A percentile compares a stretch with the other conserved stretches of the same genome.
Evolutionary conservation across 2,797 vertebrate genomes (phyloP).

Genomic region (Gadopsis bispinosus): DNA sequence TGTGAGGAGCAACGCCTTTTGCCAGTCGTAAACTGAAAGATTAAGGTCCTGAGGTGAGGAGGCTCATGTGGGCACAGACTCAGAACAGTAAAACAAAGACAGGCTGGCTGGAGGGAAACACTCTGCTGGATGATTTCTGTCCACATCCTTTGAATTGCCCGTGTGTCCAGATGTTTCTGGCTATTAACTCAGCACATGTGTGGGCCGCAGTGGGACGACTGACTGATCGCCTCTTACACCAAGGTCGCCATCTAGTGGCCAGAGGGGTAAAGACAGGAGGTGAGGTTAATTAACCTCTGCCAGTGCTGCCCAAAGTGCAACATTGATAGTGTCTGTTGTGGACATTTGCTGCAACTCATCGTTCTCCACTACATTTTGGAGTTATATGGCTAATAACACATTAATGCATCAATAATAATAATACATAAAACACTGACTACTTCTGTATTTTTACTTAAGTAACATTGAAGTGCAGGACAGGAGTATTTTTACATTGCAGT

Average conservation of each 20-base stretch:
- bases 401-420: not conserved
- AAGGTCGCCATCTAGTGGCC: constrained; percentile 68
- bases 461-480: too few relatives aligned
- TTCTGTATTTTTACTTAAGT: too few relatives aligned
- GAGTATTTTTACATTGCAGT: too few relatives aligned
- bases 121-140: constrained; percentile 63
- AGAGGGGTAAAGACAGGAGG: not conserved
- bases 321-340: not conserved
- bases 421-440: not conserved
- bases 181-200: constrained; percentile 49
- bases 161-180: constrained; percentile 71
- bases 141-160: constrained; percentile 69
- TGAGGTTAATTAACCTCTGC: not conserved
- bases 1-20: constrained; percentile 46
- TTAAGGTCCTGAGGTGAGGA: constrained; percentile 49
- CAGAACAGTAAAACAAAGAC: constrained; percentile 59
- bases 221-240: constrained; percentile 4
- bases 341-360: not conserved
- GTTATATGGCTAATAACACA: not conserved
- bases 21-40: constrained; percentile 52
- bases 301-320: not conserved
- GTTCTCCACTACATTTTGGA: not conserved
- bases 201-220: constrained; percentile 16
- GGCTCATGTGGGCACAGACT: constrained; percentile 40
- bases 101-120: constrained; percentile 54